Evolutionary conservation across 30 jellyfish, hydroid and myxozoan species (phyloP).

Genomic region (Catostylus mosaicus): DNA sequence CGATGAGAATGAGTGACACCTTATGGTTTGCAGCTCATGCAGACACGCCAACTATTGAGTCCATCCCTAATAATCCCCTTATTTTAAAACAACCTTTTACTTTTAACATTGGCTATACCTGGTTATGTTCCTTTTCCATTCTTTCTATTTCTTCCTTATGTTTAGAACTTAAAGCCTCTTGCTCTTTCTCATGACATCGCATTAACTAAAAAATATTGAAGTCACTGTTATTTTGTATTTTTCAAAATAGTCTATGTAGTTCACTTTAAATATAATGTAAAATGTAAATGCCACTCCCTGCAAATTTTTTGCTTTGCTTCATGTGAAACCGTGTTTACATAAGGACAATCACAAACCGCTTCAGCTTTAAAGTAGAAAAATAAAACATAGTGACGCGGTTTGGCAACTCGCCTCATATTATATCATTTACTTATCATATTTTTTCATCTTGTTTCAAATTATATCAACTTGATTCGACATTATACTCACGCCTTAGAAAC

Average conservation of each 20-base stretch:
- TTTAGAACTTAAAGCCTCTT: slow-evolving; percentile 46
- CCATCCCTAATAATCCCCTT: not conserved
- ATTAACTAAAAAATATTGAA: slow-evolving; percentile 26
- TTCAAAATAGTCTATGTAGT: not conserved
- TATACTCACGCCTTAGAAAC: not conserved
- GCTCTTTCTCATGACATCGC: slow-evolving; percentile 51
- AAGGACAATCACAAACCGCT: not conserved
- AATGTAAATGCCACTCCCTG: not conserved
- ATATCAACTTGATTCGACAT: not conserved
- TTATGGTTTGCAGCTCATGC: too few relatives aligned
- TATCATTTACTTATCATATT: too few relatives aligned
- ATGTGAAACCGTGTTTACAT: not conserved
- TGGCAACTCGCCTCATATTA: too few relatives aligned
- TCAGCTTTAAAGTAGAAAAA: too few relatives aligned
- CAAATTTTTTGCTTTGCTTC: too few relatives aligned
- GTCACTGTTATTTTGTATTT: not conserved
- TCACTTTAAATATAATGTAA: not conserved
- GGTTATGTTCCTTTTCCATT: slow-evolving; percentile 68
- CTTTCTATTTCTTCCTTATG: slow-evolving; percentile 72
- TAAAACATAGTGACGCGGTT: too few relatives aligned
- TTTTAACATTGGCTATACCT: slow-evolving; percentile 25
- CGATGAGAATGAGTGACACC: too few relatives aligned
- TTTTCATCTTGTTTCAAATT: too few relatives aligned
- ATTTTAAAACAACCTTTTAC: too few relatives aligned
- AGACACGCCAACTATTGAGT: too few relatives aligned